Evolutionary conservation across 2,888 invertebrate species (phyloP).

Genomic region (Drosophila mulleri): DNA sequence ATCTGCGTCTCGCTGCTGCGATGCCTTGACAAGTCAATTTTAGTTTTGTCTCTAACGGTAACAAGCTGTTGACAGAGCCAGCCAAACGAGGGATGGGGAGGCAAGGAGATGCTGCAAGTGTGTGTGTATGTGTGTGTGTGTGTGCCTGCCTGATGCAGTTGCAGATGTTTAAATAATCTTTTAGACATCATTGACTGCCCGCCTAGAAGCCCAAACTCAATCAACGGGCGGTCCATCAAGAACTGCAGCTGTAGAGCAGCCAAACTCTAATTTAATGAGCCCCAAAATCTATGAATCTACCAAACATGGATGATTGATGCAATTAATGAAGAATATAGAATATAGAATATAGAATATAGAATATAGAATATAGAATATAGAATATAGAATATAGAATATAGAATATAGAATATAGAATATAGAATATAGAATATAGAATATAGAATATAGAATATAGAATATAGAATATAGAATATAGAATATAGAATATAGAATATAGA

Average conservation of each 20-base stretch:
- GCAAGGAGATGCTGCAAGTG: too few relatives aligned
- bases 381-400: too few relatives aligned
- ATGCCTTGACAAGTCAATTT: constrained; percentile 69
- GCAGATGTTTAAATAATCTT: constrained; percentile 36
- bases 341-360: not conserved
- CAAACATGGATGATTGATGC: not conserved
- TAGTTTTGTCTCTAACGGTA: constrained; percentile 56
- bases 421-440: not conserved
- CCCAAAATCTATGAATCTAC: not conserved
- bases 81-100: not conserved
- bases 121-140: not conserved
- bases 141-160: constrained; percentile 11
- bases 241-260: not conserved
- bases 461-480: too few relatives aligned
- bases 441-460: not conserved
- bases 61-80: constrained; percentile 56
- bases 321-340: not conserved
- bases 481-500: too few relatives aligned
- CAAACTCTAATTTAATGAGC: constrained; percentile 7
- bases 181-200: constrained; percentile 25
- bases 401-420: too few relatives aligned
- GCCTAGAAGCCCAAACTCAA: constrained; percentile 33
- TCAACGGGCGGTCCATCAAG: constrained; percentile 13
- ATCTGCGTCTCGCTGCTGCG: constrained; percentile 39
- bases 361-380: too few relatives aligned